Evolutionary conservation across 2,888 invertebrate genomes (phyloP).

Genomic region (Brachyopa scutellaris): DNA sequence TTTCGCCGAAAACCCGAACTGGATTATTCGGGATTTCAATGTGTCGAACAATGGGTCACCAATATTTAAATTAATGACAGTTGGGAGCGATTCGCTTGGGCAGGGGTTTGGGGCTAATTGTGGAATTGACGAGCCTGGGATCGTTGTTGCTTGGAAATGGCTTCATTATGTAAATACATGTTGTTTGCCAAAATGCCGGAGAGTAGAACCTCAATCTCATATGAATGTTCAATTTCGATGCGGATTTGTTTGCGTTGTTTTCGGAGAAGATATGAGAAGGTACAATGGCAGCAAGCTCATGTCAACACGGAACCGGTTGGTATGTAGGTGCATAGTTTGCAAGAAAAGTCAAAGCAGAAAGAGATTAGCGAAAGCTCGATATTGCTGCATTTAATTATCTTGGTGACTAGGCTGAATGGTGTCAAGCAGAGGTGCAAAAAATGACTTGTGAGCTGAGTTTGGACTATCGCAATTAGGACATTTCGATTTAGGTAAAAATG

Average conservation of each 20-base stretch:
- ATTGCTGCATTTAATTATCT: too few species aligned
- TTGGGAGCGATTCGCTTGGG: constrained; percentile 37
- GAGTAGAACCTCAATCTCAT: constrained; percentile 20
- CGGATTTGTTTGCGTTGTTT: constrained; percentile 41
- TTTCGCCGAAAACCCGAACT: constrained; percentile 31
- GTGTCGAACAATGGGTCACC: constrained; percentile 66
- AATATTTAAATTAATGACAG: constrained; percentile 64
- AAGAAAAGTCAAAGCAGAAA: too few species aligned
- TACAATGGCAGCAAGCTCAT: too few species aligned
- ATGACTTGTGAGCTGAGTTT: too few species aligned
- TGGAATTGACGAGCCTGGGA: constrained; percentile 57
- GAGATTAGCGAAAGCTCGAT: too few species aligned
- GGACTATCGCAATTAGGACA: too few species aligned
- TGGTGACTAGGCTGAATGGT: too few species aligned
- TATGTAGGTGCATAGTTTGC: too few species aligned
- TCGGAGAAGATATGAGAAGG: constrained; percentile 1
- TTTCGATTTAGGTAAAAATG: too few species aligned
- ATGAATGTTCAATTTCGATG: constrained; percentile 34
- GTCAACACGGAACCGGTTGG: constrained; percentile 31
- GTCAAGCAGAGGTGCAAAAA: too few species aligned
- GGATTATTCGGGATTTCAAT: constrained; percentile 60
- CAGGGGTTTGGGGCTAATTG: constrained; percentile 48
- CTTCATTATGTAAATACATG: constrained; percentile 66
- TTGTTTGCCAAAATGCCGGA: constrained; percentile 14
- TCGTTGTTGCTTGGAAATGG: constrained; percentile 56